Evolutionary conservation across 2,797 vertebrate species (phyloP).

Genomic region (Buphagus erythrorhynchus): DNA sequence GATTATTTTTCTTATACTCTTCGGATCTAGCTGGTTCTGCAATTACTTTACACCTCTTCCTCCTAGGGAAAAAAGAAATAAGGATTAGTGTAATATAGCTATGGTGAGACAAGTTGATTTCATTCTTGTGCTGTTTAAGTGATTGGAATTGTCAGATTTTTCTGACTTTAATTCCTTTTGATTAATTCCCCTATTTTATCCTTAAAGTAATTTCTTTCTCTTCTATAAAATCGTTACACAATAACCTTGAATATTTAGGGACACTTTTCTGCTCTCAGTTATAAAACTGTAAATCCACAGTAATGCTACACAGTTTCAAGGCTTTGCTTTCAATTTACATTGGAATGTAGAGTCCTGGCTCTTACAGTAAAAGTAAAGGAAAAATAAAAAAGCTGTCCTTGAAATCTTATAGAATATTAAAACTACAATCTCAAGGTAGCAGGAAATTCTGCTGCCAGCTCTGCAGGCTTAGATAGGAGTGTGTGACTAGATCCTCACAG

Average conservation of each 20-base stretch:
- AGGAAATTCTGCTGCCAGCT: conserved; percentile 32
- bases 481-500: not conserved
- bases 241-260: conserved; percentile 56
- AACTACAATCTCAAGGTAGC: not conserved
- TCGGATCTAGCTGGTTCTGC: not conserved
- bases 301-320: conserved; percentile 44
- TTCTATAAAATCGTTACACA: not conserved
- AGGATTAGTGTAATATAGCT: not conserved
- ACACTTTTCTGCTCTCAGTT: conserved; percentile 38
- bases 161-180: conserved; percentile 55
- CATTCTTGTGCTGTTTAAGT: conserved; percentile 5
- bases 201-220: conserved; percentile 23
- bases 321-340: conserved; percentile 63
- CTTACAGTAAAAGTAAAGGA: conserved; percentile 12
- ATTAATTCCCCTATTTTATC: conserved; percentile 55
- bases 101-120: conserved; percentile 15
- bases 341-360: conserved; percentile 1
- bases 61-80: not conserved
- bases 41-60: conserved; percentile 21
- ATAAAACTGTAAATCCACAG: conserved; percentile 59
- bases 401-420: conserved; percentile 27
- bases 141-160: conserved; percentile 44
- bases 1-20: conserved; percentile 6
- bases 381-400: conserved; percentile 55
- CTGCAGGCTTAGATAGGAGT: not conserved